Conservation (phyloP, 2,113 vertebrate species). For the Pleuronectes platessa region DNA sequence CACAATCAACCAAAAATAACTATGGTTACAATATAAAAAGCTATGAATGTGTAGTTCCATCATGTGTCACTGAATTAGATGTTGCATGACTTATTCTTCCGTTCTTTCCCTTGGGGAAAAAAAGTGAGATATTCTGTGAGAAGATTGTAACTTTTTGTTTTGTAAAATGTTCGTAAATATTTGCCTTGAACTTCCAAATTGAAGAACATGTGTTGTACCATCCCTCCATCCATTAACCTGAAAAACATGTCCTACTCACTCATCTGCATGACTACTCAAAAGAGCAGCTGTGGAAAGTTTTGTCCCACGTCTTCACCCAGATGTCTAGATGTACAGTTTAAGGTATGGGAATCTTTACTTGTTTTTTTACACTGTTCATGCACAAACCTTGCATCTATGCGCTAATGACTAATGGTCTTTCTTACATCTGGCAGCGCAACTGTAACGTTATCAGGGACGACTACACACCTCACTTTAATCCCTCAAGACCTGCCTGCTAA, state of each 20-base stretch:
- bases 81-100: constrained; percentile 23
- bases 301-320: constrained; percentile 15
- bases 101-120: background rate
- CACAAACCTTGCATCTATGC: constrained; percentile 45
- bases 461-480: constrained; percentile 34
- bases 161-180: constrained; percentile 6
- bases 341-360: constrained; percentile 2
- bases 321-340: constrained; percentile 9
- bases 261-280: background rate
- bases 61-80: constrained; percentile 18
- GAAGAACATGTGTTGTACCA: constrained; percentile 16
- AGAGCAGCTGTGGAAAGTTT: constrained; percentile 25
- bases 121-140: constrained; percentile 27
- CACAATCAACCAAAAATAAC: constrained; percentile 43
- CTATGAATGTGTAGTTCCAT: constrained; percentile 29
- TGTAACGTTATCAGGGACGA: background rate
- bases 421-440: constrained; percentile 38
- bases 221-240: constrained; percentile 9
- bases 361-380: constrained; percentile 52
- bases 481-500: constrained; percentile 33
- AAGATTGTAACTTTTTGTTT: constrained; percentile 57
- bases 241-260: background rate
- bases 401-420: constrained; percentile 17
- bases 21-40: constrained; percentile 44
- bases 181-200: constrained; percentile 6